phyloP scores from a whole-genome alignment of 2,113 vertebrate genomes.

The Chrysochloris asiatica region DNA sequence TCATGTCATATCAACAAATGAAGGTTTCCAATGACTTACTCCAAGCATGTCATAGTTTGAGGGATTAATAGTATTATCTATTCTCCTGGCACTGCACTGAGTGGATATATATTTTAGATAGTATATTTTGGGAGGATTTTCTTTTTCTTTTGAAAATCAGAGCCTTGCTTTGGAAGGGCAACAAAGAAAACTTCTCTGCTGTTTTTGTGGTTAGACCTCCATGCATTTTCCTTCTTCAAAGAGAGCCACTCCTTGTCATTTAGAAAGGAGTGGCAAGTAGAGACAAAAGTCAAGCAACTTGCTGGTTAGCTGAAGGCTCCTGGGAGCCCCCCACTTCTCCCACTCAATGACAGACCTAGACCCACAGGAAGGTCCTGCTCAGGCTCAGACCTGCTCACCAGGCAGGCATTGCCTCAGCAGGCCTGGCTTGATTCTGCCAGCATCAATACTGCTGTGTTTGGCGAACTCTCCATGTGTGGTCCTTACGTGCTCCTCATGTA shows the following conservation, averaged over 20 bases:
- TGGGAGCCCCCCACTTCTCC: not conserved
- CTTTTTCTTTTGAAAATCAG: not conserved
- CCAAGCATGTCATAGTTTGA: not conserved
- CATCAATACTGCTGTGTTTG: not conserved
- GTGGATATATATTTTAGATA: not conserved
- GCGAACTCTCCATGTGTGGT: conserved; percentile 61
- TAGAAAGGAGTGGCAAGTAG: not conserved
- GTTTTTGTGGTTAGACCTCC: conserved; percentile 44
- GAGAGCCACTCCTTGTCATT: conserved; percentile 36
- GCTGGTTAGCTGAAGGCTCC: not conserved
- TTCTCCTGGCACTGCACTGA: not conserved
- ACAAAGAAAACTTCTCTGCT: conserved; percentile 30
- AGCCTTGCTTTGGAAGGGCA: conserved; percentile 23
- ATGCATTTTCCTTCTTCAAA: conserved; percentile 20
- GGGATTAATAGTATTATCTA: not conserved
- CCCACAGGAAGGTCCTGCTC: not conserved
- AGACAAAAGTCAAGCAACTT: not conserved
- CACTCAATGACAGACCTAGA: rapidly evolving
- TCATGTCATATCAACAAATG: too few species aligned
- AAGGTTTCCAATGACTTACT: too few species aligned
- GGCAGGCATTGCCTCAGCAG: conserved; percentile 9
- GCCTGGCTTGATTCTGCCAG: not conserved
- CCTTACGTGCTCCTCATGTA: conserved; percentile 5
- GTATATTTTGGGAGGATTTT: not conserved
- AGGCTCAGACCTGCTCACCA: not conserved